These are phyloP conservation scores for Phaethornis superciliosus DNA, from an alignment of 2,113 vertebrate species.

Conservation along the genomic window DNA sequence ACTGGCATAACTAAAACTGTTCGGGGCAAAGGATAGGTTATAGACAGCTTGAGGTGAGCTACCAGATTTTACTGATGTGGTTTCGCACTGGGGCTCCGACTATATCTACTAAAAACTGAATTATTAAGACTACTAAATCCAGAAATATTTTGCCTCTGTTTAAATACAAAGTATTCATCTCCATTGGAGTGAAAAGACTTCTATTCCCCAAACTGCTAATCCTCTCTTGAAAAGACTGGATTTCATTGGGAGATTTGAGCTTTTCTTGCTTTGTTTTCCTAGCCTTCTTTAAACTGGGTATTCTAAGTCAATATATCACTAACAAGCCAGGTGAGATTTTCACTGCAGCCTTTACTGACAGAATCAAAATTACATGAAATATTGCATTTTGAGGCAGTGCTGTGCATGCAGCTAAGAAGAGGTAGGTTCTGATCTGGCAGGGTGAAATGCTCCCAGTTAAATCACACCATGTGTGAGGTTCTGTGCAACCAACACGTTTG, in stretches of 20 bases:
- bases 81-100: neutral
- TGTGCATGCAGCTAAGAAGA: neutral
- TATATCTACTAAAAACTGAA: neutral
- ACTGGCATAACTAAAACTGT: neutral
- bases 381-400: constrained; percentile 1
- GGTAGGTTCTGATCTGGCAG: neutral
- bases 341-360: constrained; percentile 7
- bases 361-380: constrained; percentile 34
- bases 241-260: neutral
- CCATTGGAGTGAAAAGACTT: neutral
- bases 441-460: neutral
- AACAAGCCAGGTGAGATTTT: constrained; percentile 38
- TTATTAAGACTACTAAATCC: neutral
- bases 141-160: neutral
- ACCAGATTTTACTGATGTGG: neutral
- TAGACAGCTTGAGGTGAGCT: neutral
- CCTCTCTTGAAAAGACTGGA: neutral
- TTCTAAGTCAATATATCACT: constrained; percentile 23
- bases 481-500: neutral
- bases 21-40: neutral
- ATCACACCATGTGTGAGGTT: neutral
- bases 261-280: constrained; percentile 29
- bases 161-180: neutral
- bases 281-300: neutral
- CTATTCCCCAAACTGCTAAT: neutral